These are phyloP conservation scores for Hirtodrosophila trivittata DNA, from an alignment of 2,888 invertebrate species.

Conservation along the genomic window DNA sequence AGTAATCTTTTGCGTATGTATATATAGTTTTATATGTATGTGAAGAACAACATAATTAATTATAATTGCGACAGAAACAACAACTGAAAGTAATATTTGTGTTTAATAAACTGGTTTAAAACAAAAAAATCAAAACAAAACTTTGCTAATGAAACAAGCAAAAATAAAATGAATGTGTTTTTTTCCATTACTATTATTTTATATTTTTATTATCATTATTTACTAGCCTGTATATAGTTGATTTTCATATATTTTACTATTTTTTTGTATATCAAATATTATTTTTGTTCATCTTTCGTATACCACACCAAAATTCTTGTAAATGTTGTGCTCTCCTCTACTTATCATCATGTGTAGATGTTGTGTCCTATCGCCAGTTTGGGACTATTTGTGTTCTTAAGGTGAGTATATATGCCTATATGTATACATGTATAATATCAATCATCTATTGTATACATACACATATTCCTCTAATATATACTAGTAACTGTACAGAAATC, in stretches of 20 bases:
- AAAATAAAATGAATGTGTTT: constrained; percentile 45
- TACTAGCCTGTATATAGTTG: constrained; percentile 55
- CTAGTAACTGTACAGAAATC: constrained; percentile 17
- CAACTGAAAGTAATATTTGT: constrained; percentile 71
- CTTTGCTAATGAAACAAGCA: constrained; percentile 59
- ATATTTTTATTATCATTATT: constrained; percentile 47
- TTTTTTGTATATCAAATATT: no score
- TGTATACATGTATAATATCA: background rate
- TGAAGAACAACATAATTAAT: constrained; percentile 44
- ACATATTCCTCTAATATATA: background rate
- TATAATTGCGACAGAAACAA: no score
- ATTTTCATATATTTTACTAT: constrained; percentile 21
- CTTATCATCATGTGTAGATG: constrained; percentile 36
- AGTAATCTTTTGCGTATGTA: constrained; percentile 60
- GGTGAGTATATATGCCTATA: constrained; percentile 34
- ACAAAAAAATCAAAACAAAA: constrained; percentile 44
- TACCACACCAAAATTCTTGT: constrained; percentile 17
- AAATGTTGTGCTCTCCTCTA: constrained; percentile 54
- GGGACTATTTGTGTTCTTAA: constrained; percentile 32
- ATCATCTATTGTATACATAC: constrained; percentile 5
- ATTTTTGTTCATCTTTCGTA: no score
- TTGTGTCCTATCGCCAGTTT: constrained; percentile 28
- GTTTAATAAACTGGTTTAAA: constrained; percentile 69
- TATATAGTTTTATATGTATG: constrained; percentile 63
- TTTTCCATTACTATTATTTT: no score